phyloP scores from a whole-genome alignment of 2,113 vertebrate genomes.

The Notarius lentiginosus region DNA sequence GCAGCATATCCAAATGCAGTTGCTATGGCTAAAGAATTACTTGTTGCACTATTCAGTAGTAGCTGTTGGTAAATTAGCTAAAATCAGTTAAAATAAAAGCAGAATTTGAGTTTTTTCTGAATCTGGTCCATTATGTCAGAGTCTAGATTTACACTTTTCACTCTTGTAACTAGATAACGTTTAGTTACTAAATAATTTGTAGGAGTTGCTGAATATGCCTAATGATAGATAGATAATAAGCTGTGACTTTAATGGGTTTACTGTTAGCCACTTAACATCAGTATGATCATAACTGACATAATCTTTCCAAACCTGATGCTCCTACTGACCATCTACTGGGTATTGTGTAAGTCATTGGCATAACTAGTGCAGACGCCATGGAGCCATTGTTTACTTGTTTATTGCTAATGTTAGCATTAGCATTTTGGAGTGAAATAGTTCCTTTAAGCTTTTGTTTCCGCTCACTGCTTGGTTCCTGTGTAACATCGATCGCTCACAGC shows the following conservation, averaged over 20 bases:
- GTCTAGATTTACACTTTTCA: too few species aligned
- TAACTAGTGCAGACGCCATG: background rate
- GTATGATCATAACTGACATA: background rate
- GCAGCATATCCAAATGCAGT: background rate
- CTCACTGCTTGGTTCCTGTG: constrained; percentile 36
- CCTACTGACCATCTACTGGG: background rate
- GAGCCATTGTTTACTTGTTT: background rate
- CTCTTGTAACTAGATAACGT: too few species aligned
- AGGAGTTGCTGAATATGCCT: background rate
- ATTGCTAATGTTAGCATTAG: background rate
- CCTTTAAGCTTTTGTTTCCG: constrained; percentile 32
- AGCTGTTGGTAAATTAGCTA: background rate
- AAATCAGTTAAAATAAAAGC: background rate
- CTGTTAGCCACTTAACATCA: background rate
- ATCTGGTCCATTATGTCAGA: too few species aligned
- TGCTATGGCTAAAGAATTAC: background rate
- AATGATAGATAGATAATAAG: background rate
- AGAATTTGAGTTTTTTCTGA: background rate
- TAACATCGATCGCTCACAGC: constrained; percentile 49
- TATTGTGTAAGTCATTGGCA: background rate
- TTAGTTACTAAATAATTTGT: too few species aligned
- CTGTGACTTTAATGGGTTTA: background rate
- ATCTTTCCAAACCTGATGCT: background rate
- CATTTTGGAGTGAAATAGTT: constrained; percentile 17
- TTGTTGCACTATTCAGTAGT: background rate